Evolutionary conservation across 64 coral and sea anemone genomes (phyloP).

Genomic region (Porites australiensis): DNA sequence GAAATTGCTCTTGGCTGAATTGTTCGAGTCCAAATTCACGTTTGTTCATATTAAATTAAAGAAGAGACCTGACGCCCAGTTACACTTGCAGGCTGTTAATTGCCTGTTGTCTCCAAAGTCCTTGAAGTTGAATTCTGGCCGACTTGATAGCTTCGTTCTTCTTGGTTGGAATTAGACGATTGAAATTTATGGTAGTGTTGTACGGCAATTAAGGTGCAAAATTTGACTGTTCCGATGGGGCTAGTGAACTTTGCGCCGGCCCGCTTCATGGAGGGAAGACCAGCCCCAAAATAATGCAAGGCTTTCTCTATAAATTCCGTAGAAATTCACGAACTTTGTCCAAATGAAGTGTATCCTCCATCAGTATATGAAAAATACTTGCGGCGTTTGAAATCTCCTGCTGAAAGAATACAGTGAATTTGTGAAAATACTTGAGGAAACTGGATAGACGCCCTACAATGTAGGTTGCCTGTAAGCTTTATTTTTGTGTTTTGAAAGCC

Average conservation of each 20-base stretch:
- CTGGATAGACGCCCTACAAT: neutral
- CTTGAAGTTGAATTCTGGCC: neutral
- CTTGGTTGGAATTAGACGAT: no score
- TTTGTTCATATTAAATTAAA: slow-evolving; percentile 62
- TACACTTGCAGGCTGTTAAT: neutral
- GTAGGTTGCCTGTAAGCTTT: slow-evolving; percentile 21
- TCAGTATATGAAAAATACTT: neutral
- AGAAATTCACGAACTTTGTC: no score
- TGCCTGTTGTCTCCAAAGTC: neutral
- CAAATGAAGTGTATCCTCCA: no score
- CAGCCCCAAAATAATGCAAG: no score
- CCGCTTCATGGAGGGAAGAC: neutral
- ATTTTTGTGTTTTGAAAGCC: slow-evolving; percentile 27
- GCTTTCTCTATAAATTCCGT: no score
- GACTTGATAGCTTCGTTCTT: neutral
- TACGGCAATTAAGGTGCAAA: no score
- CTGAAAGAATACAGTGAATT: neutral
- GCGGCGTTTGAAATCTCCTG: neutral
- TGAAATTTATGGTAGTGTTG: no score
- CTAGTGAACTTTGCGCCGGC: neutral
- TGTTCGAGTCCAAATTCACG: slow-evolving; percentile 85
- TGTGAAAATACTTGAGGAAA: neutral
- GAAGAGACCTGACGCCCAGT: neutral
- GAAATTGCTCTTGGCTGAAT: slow-evolving; percentile 89
- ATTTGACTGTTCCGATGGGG: no score